Evolutionary conservation across 2,888 invertebrate species (phyloP).

Genomic region (Leucophenga maculata): DNA sequence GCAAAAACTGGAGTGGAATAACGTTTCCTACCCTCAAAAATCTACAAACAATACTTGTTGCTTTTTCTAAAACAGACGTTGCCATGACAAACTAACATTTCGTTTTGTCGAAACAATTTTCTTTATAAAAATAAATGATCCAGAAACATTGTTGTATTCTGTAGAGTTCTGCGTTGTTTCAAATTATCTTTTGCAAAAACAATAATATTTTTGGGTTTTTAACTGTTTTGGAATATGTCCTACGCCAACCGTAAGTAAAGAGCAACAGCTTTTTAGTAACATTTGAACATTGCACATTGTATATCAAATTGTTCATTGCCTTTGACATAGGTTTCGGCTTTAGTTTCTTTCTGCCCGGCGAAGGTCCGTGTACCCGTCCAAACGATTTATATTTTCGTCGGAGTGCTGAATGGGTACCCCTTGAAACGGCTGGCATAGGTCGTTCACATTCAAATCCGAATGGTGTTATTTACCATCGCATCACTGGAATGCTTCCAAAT

Average conservation of each 20-base stretch:
- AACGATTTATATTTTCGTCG: slow-evolving; percentile 81
- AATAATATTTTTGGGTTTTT: not conserved
- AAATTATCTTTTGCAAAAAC: slow-evolving; percentile 24
- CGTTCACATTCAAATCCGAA: slow-evolving; percentile 57
- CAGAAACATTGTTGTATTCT: slow-evolving; percentile 4
- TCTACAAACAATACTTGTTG: slow-evolving; percentile 45
- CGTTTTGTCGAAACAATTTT: slow-evolving; percentile 50
- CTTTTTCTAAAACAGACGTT: slow-evolving; percentile 41
- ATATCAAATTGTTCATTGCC: too few relatives aligned
- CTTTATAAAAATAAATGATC: slow-evolving; percentile 35
- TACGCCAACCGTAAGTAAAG: slow-evolving; percentile 52
- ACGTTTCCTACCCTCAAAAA: slow-evolving; percentile 41
- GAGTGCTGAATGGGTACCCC: slow-evolving; percentile 83
- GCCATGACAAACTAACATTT: slow-evolving; percentile 49
- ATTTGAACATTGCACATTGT: not conserved
- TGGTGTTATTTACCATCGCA: slow-evolving; percentile 81
- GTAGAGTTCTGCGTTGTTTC: too few relatives aligned
- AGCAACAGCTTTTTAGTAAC: not conserved
- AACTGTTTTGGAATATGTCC: slow-evolving; percentile 39
- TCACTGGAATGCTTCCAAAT: slow-evolving; percentile 83
- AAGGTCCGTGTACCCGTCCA: slow-evolving; percentile 82
- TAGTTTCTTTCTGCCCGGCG: slow-evolving; percentile 75
- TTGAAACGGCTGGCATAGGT: slow-evolving; percentile 61
- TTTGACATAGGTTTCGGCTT: slow-evolving; percentile 48
- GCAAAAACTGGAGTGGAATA: slow-evolving; percentile 28